phyloP scores from a whole-genome alignment of 2,888 invertebrate genomes.

The Creontiades dilutus region DNA sequence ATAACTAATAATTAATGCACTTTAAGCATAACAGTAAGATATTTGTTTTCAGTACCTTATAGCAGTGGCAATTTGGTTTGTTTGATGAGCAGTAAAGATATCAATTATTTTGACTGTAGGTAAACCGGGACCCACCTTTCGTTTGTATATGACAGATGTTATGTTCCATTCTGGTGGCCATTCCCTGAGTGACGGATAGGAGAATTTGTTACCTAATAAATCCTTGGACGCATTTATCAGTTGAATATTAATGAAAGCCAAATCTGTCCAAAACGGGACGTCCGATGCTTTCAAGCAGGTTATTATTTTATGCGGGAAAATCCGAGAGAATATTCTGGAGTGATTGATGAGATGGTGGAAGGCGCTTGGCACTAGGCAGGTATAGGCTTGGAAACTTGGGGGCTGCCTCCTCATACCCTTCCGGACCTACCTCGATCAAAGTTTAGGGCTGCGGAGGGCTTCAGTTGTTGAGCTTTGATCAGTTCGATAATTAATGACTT shows the following conservation, averaged over 20 bases:
- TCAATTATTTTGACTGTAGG: too few relatives aligned
- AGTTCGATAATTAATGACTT: constrained; percentile 61
- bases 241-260: constrained; percentile 6
- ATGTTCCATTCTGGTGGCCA: too few relatives aligned
- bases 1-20: too few relatives aligned
- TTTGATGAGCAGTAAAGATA: too few relatives aligned
- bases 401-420: constrained; percentile 11
- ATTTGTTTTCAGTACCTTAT: too few relatives aligned
- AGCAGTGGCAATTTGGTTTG: too few relatives aligned
- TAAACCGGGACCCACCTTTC: too few relatives aligned
- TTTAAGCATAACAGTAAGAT: too few relatives aligned
- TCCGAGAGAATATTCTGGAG: neutral
- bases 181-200: neutral
- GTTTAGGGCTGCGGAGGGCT: constrained; percentile 23
- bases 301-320: constrained; percentile 23
- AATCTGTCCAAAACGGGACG: neutral
- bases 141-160: neutral
- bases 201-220: constrained; percentile 1
- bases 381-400: constrained; percentile 37
- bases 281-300: constrained; percentile 27
- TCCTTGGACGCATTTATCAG: neutral
- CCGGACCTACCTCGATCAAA: neutral
- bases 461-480: constrained; percentile 66
- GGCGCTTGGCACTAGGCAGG: constrained; percentile 10
- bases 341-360: constrained; percentile 28